Evolutionary conservation across 2,113 vertebrate genomes (phyloP).

Genomic region (Equus przewalskii): DNA sequence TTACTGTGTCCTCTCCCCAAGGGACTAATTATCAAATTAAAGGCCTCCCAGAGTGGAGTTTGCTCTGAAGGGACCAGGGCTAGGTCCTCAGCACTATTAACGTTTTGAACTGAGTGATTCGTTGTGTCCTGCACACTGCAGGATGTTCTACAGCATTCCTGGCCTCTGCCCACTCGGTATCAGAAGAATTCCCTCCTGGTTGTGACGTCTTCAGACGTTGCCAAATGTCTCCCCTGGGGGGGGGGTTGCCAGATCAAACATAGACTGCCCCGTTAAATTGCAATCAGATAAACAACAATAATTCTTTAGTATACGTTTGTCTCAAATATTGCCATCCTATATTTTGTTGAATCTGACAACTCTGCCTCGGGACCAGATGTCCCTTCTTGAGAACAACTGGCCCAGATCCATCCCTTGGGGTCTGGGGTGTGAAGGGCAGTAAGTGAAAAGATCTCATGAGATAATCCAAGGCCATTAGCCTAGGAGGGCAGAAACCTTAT

Average conservation of each 20-base stretch:
- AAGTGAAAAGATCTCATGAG: background rate
- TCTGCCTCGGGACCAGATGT: background rate
- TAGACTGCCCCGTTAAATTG: background rate
- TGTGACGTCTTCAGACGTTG: background rate
- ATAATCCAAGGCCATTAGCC: background rate
- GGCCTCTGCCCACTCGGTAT: background rate
- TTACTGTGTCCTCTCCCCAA: background rate
- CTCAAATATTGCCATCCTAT: background rate
- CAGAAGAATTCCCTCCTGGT: background rate
- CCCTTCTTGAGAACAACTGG: background rate
- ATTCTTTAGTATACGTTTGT: background rate
- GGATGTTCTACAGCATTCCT: too few relatives aligned
- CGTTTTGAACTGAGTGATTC: background rate
- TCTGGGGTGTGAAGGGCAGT: too few relatives aligned
- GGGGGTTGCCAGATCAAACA: background rate
- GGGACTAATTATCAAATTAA: background rate
- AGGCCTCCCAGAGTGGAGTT: background rate
- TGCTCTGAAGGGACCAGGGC: background rate
- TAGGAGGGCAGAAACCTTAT: background rate
- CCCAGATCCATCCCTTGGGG: background rate
- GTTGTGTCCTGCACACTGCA: background rate
- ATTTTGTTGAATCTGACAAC: background rate
- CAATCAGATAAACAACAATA: background rate
- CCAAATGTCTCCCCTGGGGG: background rate
- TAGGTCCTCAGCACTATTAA: rapidly evolving